These are phyloP conservation scores for Rhopalosiphum maidis DNA, from an alignment of 1,140 invertebrate genomes.

Conservation along the genomic window DNA sequence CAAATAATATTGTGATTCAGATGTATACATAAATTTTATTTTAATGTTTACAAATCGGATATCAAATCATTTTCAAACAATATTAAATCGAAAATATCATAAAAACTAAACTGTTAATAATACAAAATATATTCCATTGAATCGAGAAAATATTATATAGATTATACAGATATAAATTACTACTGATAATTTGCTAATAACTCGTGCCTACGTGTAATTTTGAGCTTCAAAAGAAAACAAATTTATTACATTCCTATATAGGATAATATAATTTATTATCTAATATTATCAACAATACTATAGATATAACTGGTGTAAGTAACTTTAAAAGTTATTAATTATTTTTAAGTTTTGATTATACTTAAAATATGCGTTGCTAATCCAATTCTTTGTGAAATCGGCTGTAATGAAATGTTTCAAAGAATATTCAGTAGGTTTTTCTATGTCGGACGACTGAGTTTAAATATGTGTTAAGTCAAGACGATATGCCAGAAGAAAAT, in stretches of 20 bases:
- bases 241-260: neutral
- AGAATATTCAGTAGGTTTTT: neutral
- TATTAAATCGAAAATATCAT: neutral
- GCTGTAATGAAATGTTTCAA: neutral
- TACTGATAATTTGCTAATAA: neutral
- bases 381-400: neutral
- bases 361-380: neutral
- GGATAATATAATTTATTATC: neutral
- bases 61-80: neutral
- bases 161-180: neutral
- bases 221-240: neutral
- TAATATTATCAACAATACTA: neutral
- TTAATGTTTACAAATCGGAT: conserved; percentile 16
- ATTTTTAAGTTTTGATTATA: neutral
- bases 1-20: neutral
- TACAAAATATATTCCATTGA: neutral
- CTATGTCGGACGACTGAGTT: too few species aligned
- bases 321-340: neutral
- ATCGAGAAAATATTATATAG: neutral
- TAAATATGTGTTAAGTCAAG: neutral
- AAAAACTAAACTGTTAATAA: neutral
- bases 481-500: neutral
- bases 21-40: neutral
- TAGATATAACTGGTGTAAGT: too few species aligned
- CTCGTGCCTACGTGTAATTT: neutral